Base-by-base conservation (phyloP, 1,140 invertebrate species). In the Bombus breviceps region DNA sequence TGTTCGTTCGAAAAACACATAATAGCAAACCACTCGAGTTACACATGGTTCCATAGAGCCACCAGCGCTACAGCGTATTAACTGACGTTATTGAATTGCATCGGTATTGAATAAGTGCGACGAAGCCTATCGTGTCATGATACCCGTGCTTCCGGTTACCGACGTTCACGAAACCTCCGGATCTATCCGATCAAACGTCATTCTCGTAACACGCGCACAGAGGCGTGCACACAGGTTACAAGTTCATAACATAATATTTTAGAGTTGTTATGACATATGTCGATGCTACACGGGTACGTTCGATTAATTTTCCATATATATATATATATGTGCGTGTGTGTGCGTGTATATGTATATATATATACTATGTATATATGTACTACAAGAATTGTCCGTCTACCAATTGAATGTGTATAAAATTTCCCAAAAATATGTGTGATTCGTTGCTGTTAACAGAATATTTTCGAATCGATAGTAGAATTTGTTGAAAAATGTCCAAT, bases 221-320 rank as follows among this genome's bases (percentile, higher is more conserved):
- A 53, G 5, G 8, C 59, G 28, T 12, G 59, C 81, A 66, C 76
- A 2, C 47, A 53, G 47, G 69, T 77, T 85, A 77, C 80, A 81
- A 86, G 59, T 71, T 86, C 72, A 74, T 86, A 88, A 82, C 86
- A 18, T 9, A 53, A 62, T 62, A 86, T 89, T 89, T 89, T 89
- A 89, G 47, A 34, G 80, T 86, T 89, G 75, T 89, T 22, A 86
- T 80, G 84, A 37, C 83, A 82, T 59, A 74, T 73, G 86, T 86
- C 83, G 81, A 75, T 82, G 74, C 43, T 75, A 28, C 79, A 80
- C 39, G n/a, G 18, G 66, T n/a, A 62, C 28, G 6, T 25, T 73
- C 5, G 2, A 12, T 6, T 72, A 32, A 39, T 28, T 8, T 62
- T 13, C 9, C 34, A 0, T 53, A 3, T 9, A 10, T 9, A 41